Base-by-base conservation (phyloP, 2,888 invertebrate genomes). In the Melanophora roralis region DNA sequence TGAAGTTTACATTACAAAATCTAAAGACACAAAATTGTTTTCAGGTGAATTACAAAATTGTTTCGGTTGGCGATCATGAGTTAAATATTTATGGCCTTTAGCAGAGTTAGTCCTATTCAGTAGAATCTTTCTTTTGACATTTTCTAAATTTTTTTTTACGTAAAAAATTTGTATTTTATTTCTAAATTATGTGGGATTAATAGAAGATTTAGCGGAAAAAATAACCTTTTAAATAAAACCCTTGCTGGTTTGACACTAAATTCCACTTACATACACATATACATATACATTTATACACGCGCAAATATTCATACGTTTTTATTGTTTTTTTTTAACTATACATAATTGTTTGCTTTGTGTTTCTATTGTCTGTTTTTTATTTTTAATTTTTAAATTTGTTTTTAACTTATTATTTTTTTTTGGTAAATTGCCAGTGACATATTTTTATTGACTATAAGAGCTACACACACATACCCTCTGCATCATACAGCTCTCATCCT, bases 391-490 rank as follows among this genome's bases (percentile, higher is more conserved):
- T n/a, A 16, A 62, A 12, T 43, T 45, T 64, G 62, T 62, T 72
- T 55, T 64, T 43, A 45, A 23, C 23, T 49, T 36, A 5, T 27
- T 72, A 55, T 45, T 55, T 62, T 36, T 53, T 9, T 74, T 74
- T 49, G 2, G 40, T 47, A 67, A 74, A 78, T 69, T 78, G 78
- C 69, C 59, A 51, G 55, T 78, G 78, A 78, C 78, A 78, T 74
- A 78, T 78, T 78, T 73, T 64, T 45, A 49, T 43, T 45, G 64
- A 64, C 78, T 64, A 49, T 49, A 9, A 23, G 32, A n/a, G n/a
- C n/a, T n/a, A 64, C n/a, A 51, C 21, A 45, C 8, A 19, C 51
- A 62, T 11, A 55, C 47, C 32, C 23, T 32, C 3, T 19, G 49
- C 32, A 60, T 9, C 16, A 51, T 34, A 38, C 27, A 40, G 8